A percentile compares a stretch with the other conserved stretches of the same genome.
Conservation (phyloP, 2,797 vertebrate genomes). For the Chelmon rostratus region DNA sequence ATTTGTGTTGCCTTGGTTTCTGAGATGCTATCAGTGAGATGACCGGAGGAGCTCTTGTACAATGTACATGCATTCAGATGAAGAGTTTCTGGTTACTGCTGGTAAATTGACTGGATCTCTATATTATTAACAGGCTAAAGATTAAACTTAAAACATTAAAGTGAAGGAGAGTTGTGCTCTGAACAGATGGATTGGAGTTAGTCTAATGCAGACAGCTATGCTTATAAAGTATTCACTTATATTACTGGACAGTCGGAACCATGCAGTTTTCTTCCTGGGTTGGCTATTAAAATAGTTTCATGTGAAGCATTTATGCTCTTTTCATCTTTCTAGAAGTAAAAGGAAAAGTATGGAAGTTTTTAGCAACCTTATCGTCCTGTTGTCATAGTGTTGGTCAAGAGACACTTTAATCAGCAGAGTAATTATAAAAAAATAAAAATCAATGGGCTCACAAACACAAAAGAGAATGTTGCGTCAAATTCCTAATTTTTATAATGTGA, state of each 20-base stretch:
- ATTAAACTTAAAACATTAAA: conserved; percentile 9
- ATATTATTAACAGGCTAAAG: conserved; percentile 10
- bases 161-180: not conserved
- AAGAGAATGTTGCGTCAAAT: not conserved
- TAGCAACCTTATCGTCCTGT: not conserved
- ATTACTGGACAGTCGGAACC: not conserved
- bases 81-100: conserved; percentile 40
- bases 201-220: not conserved
- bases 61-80: conserved; percentile 52
- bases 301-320: not conserved
- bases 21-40: conserved; percentile 77
- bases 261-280: not conserved
- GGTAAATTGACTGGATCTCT: conserved; percentile 43
- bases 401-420: too few species aligned
- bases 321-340: not conserved
- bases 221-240: not conserved
- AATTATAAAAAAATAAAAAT: too few species aligned
- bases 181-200: conserved; percentile 1
- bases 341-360: not conserved
- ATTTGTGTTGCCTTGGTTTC: conserved; percentile 82
- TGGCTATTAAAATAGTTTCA: not conserved
- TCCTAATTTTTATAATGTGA: too few species aligned
- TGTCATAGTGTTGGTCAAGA: not conserved
- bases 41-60: conserved; percentile 58
- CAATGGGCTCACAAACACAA: not conserved